Percentiles rank a stretch among this genome's conserved stretches.
Evolutionary conservation across 2,797 vertebrate genomes (phyloP).

Genomic region (Scomberomorus guttatus): DNA sequence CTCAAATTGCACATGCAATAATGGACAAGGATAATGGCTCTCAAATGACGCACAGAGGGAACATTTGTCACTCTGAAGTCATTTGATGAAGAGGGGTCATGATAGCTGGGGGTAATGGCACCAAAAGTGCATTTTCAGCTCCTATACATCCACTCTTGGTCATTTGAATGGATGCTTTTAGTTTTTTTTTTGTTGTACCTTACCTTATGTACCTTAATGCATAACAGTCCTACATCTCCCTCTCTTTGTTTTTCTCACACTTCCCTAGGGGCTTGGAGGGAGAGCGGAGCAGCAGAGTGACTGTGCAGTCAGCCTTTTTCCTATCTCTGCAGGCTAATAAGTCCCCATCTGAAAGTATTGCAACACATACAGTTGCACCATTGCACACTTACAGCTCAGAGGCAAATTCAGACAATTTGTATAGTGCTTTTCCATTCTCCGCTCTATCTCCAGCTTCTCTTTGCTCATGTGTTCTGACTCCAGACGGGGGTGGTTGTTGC

Average conservation of each 20-base stretch:
- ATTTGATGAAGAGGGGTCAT: slow-evolving; percentile 76
- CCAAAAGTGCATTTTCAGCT: slow-evolving; percentile 65
- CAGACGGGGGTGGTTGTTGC: background rate
- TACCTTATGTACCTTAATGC: slow-evolving; percentile 31
- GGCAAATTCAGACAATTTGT: slow-evolving; percentile 27
- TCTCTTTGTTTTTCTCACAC: slow-evolving; percentile 37
- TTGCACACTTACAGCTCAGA: slow-evolving; percentile 29
- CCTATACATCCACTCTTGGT: slow-evolving; percentile 58
- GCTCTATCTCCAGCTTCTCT: slow-evolving; percentile 11
- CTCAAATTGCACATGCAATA: slow-evolving; percentile 61
- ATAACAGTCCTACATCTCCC: slow-evolving; percentile 26
- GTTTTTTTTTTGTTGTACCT: background rate
- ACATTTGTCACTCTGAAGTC: slow-evolving; percentile 70
- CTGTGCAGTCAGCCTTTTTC: slow-evolving; percentile 45
- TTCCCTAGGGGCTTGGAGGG: slow-evolving; percentile 23
- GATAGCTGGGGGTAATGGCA: slow-evolving; percentile 68
- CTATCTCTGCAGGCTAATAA: slow-evolving; percentile 61
- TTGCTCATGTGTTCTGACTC: slow-evolving; percentile 22
- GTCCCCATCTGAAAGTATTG: slow-evolving; percentile 52
- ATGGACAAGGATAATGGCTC: slow-evolving; percentile 68
- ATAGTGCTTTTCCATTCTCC: background rate
- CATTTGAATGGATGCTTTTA: slow-evolving; percentile 68
- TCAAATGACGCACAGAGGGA: slow-evolving; percentile 66
- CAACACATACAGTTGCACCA: background rate
- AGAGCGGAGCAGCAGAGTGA: slow-evolving; percentile 10